Percentiles rank a stretch among this genome's conserved stretches.
phyloP scores from a whole-genome alignment of 2,888 invertebrate species.

The Cryptus viduatorius region DNA sequence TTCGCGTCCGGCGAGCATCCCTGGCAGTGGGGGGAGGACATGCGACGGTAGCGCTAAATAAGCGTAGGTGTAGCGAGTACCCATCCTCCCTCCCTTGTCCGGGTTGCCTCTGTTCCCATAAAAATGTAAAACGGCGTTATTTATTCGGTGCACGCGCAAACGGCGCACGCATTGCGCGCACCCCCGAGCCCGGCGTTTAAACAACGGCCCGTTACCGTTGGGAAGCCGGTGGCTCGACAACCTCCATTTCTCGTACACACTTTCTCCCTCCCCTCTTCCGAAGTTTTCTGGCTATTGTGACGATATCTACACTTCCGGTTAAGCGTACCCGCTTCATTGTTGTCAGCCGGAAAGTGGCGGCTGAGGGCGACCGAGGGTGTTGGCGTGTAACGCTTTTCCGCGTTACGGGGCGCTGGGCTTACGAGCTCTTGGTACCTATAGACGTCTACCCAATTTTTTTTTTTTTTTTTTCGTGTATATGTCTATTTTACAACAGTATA shows the following conservation, averaged over 20 bases:
- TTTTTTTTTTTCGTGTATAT: too few relatives aligned
- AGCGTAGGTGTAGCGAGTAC: slow-evolving; percentile 48
- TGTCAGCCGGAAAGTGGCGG: slow-evolving; percentile 49
- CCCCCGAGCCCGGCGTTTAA: neutral
- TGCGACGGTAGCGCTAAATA: slow-evolving; percentile 66
- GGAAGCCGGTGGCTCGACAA: neutral
- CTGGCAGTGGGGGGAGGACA: neutral
- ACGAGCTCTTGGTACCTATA: neutral
- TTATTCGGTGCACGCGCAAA: slow-evolving; percentile 76
- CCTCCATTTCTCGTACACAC: slow-evolving; percentile 10
- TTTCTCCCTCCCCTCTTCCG: slow-evolving; percentile 8
- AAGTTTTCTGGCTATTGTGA: slow-evolving; percentile 53
- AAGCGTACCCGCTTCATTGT: slow-evolving; percentile 48
- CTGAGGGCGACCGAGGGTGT: slow-evolving; percentile 2
- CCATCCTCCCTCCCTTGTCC: slow-evolving; percentile 54
- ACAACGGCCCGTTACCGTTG: neutral
- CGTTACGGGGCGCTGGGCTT: neutral
- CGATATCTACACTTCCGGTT: slow-evolving; percentile 57
- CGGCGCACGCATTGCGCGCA: slow-evolving; percentile 6
- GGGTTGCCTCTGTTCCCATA: slow-evolving; percentile 70
- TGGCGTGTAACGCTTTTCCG: slow-evolving; percentile 22
- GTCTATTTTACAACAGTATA: neutral
- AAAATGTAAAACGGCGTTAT: slow-evolving; percentile 81
- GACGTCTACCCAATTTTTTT: neutral
- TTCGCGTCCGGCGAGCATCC: neutral